Conservation (phyloP, 2,797 vertebrate species). For the Clarias platycephalus region DNA sequence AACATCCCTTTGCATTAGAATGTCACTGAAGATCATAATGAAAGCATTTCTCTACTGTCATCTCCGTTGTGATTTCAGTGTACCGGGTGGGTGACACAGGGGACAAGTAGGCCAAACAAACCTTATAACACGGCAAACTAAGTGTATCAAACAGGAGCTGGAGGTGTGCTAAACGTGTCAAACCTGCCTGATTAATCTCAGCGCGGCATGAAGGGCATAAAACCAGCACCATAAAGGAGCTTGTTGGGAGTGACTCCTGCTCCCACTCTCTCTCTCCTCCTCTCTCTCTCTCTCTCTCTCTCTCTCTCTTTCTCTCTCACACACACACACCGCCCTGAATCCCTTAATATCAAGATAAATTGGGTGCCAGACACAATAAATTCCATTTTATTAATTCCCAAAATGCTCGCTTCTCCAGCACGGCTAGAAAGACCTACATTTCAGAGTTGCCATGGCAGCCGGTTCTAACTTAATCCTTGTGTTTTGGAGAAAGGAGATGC, state of each 20-base stretch:
- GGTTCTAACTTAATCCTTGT: slow-evolving; percentile 51
- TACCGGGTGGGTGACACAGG: slow-evolving; percentile 45
- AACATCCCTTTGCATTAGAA: not conserved
- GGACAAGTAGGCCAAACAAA: slow-evolving; percentile 61
- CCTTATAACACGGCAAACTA: slow-evolving; percentile 63
- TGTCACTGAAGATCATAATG: not conserved
- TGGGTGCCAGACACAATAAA: slow-evolving; percentile 78
- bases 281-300: not conserved
- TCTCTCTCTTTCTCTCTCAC: not conserved
- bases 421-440: slow-evolving; percentile 74
- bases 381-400: slow-evolving; percentile 77
- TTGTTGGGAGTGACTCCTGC: slow-evolving; percentile 40
- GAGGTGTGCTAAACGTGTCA: slow-evolving; percentile 76
- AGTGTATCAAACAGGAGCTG: slow-evolving; percentile 69
- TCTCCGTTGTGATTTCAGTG: slow-evolving; percentile 8
- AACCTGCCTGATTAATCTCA: slow-evolving; percentile 73
- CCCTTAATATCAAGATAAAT: slow-evolving; percentile 76
- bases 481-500: slow-evolving; percentile 55
- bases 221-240: slow-evolving; percentile 64
- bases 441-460: slow-evolving; percentile 76
- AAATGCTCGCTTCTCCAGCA: slow-evolving; percentile 65
- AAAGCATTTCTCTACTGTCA: slow-evolving; percentile 15
- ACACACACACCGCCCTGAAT: slow-evolving; percentile 57
- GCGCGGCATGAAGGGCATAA: slow-evolving; percentile 53
- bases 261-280: slow-evolving; percentile 42